Percentiles rank a stretch among this genome's conserved stretches.
Conservation (phyloP, 2,113 vertebrate genomes). For the Corydoras maculifer region DNA sequence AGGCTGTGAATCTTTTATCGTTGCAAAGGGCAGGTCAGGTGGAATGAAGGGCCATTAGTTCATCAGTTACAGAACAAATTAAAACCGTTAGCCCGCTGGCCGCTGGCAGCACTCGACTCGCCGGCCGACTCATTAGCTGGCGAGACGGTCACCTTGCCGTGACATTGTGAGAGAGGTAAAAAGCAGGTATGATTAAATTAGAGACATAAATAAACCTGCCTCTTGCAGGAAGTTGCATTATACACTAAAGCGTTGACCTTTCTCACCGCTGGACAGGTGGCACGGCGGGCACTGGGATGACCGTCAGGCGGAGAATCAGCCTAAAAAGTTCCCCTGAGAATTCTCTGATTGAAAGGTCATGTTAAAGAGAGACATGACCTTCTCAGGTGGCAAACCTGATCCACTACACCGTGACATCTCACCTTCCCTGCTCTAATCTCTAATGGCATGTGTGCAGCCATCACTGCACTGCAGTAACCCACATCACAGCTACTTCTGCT, state of each 20-base stretch:
- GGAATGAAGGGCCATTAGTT: conserved; percentile 21
- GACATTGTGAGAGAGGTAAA: conserved; percentile 1
- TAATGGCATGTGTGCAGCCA: neutral
- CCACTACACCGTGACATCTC: conserved; percentile 1
- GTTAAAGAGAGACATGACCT: conserved; percentile 10
- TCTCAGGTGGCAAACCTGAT: conserved; percentile 2
- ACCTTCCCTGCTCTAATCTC: conserved; percentile 6
- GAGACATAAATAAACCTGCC: conserved; percentile 10
- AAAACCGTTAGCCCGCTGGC: conserved; percentile 3
- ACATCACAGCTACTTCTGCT: too few relatives aligned
- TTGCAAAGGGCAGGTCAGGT: conserved; percentile 15
- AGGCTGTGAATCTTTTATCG: conserved; percentile 33
- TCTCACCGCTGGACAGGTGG: conserved; percentile 8
- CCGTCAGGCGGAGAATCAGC: conserved; percentile 13
- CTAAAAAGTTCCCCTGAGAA: conserved; percentile 11
- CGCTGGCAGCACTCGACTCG: conserved; percentile 5
- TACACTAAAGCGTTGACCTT: conserved; percentile 27
- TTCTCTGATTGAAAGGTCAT: neutral
- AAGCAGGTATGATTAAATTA: conserved; percentile 22
- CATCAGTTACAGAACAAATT: conserved; percentile 34
- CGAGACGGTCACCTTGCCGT: conserved; percentile 15
- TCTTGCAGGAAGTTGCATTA: conserved; percentile 20
- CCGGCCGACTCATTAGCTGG: conserved; percentile 18
- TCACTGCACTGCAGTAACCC: neutral
- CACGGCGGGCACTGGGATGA: conserved; percentile 9